Percentiles rank a stretch among this genome's conserved stretches.
Conservation (phyloP, 2,113 vertebrate genomes). For the Nettapus auritus region DNA sequence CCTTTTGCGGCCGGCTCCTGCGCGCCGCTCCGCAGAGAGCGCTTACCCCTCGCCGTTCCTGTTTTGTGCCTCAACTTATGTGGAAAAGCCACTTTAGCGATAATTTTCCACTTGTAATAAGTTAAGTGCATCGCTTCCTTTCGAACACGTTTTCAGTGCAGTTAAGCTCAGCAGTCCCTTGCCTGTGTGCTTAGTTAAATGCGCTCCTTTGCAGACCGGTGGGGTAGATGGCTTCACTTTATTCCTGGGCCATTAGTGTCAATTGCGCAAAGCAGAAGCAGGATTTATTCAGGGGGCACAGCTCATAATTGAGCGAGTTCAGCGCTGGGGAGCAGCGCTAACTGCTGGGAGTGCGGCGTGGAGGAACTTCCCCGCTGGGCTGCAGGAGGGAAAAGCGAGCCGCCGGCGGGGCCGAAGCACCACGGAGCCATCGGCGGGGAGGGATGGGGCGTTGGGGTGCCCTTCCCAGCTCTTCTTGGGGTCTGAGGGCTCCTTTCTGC, state of each 20-base stretch:
- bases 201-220: slow-evolving; percentile 63
- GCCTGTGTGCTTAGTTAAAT: slow-evolving; percentile 68
- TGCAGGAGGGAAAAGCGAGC: neutral
- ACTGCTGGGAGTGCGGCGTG: neutral
- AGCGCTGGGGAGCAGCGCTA: neutral
- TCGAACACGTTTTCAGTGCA: slow-evolving; percentile 71
- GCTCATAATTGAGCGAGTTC: slow-evolving; percentile 58
- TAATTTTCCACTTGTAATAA: slow-evolving; percentile 79
- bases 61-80: slow-evolving; percentile 48
- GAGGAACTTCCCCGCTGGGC: neutral
- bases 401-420: neutral
- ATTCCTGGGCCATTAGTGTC: slow-evolving; percentile 78
- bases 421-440: neutral
- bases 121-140: slow-evolving; percentile 77
- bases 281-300: slow-evolving; percentile 74
- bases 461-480: neutral
- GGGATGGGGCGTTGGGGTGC: neutral
- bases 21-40: neutral
- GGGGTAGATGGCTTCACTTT: slow-evolving; percentile 73
- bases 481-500: neutral
- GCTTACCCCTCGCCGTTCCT: slow-evolving; percentile 23
- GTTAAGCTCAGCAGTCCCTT: slow-evolving; percentile 73
- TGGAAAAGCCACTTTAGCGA: slow-evolving; percentile 71
- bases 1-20: neutral
- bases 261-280: slow-evolving; percentile 68